A percentile compares a stretch with the other conserved stretches of the same genome.
These are phyloP conservation scores for Amphibalanus amphitrite DNA, from an alignment of 1,140 invertebrate species.

Conservation along the genomic window DNA sequence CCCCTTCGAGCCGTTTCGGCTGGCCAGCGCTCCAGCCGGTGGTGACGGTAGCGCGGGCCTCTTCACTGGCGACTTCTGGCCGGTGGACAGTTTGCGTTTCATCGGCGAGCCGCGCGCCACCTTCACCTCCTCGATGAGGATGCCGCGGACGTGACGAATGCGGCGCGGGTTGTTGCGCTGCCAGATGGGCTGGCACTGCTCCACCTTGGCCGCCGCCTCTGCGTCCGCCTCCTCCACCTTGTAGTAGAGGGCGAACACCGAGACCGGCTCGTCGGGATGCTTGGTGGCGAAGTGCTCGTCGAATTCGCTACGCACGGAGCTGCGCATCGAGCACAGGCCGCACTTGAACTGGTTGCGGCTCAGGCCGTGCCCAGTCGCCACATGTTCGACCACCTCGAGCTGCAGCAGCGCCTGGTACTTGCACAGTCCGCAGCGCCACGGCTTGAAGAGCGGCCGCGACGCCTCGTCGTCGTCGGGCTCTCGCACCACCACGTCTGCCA, in stretches of 20 bases:
- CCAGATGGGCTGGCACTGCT: constrained; percentile 35
- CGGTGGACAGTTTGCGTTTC: neutral
- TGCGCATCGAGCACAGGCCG: constrained; percentile 38
- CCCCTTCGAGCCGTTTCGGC: neutral
- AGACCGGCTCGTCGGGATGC: constrained; percentile 25
- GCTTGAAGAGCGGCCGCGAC: constrained; percentile 6
- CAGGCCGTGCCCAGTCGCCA: constrained; percentile 29
- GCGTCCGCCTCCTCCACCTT: constrained; percentile 18
- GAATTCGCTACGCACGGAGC: constrained; percentile 34
- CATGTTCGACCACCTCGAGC: constrained; percentile 38
- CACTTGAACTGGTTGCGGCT: constrained; percentile 43
- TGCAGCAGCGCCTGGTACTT: constrained; percentile 39
- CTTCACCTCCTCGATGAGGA: constrained; percentile 33
- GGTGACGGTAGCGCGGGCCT: neutral
- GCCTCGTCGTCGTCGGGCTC: constrained; percentile 27
- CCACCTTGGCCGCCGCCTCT: constrained; percentile 13
- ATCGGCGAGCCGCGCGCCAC: constrained; percentile 14
- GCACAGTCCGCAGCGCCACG: constrained; percentile 51
- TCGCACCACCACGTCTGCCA: constrained; percentile 35
- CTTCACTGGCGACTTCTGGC: neutral
- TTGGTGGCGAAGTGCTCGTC: constrained; percentile 35
- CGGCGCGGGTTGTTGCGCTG: constrained; percentile 30
- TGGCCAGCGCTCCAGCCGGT: neutral
- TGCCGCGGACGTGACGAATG: constrained; percentile 40
- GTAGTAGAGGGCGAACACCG: constrained; percentile 20